Conservation (phyloP, 2,888 invertebrate species). For the Agrotis exclamationis region DNA sequence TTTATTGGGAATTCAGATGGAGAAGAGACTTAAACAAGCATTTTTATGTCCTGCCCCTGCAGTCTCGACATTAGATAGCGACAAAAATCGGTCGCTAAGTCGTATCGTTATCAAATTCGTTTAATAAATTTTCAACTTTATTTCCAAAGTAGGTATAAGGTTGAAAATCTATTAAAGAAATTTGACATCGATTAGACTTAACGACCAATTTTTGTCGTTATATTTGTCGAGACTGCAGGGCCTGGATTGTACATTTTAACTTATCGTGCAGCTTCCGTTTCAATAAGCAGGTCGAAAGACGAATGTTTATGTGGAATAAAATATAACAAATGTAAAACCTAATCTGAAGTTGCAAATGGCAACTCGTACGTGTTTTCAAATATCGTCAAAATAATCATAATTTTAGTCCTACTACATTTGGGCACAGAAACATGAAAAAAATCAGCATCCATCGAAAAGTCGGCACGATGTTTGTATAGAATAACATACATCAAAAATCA, state of each 20-base stretch:
- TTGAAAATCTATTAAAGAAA: no score
- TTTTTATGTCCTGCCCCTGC: no score
- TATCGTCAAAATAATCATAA: neutral
- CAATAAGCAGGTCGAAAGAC: neutral
- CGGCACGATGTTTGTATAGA: slow-evolving; percentile 58
- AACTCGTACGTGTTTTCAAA: neutral
- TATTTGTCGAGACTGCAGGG: no score
- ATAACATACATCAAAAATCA: slow-evolving; percentile 68
- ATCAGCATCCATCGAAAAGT: slow-evolving; percentile 17
- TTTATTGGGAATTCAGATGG: neutral
- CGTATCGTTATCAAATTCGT: no score
- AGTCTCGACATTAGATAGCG: no score
- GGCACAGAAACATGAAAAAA: slow-evolving; percentile 8
- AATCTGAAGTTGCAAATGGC: neutral
- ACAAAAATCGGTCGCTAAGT: no score
- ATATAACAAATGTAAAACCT: neutral
- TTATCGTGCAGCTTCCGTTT: neutral
- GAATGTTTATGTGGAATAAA: neutral
- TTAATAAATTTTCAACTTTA: no score
- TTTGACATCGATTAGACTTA: no score
- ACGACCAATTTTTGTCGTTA: no score
- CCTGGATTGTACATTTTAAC: neutral
- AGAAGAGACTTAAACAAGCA: neutral
- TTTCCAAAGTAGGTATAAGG: no score
- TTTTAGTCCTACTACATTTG: slow-evolving; percentile 2